These are phyloP conservation scores for Liolophura sinensis DNA, from an alignment of 1,140 invertebrate species.

Conservation along the genomic window DNA sequence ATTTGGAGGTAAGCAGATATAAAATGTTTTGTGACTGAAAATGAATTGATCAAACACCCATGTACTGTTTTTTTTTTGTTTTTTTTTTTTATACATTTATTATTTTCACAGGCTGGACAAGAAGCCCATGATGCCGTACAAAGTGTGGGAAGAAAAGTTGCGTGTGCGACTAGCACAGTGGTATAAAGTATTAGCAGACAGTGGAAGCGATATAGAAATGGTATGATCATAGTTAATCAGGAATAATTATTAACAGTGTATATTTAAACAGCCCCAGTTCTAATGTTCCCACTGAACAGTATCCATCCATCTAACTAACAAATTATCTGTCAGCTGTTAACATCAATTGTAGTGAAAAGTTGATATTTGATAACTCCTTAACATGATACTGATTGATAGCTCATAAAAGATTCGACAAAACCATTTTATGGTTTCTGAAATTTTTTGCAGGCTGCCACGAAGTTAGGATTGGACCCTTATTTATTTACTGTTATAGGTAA, in stretches of 20 bases:
- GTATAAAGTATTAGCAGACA: constrained; percentile 64
- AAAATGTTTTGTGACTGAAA: neutral
- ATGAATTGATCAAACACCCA: neutral
- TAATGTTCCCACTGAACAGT: too few relatives aligned
- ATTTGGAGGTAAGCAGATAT: too few relatives aligned
- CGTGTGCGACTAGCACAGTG: constrained; percentile 61
- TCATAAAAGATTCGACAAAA: neutral
- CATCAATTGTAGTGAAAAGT: too few relatives aligned
- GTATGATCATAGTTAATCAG: constrained; percentile 33
- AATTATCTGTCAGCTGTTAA: too few relatives aligned
- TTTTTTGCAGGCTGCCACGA: constrained; percentile 33
- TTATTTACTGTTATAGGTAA: constrained; percentile 62
- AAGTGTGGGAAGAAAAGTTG: constrained; percentile 66
- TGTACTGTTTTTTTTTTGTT: constrained; percentile 2
- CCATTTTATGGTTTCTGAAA: constrained; percentile 1
- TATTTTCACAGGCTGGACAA: constrained; percentile 47
- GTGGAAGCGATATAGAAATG: constrained; percentile 59
- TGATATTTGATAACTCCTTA: too few relatives aligned
- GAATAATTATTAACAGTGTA: neutral
- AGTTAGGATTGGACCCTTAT: constrained; percentile 41
- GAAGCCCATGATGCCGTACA: constrained; percentile 66
- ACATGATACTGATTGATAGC: neutral
- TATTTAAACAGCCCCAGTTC: too few relatives aligned
- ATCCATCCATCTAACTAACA: too few relatives aligned
- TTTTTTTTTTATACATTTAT: too few relatives aligned